Evolutionary conservation across 2,888 invertebrate genomes (phyloP).

Genomic region (Cataglyphis albicans): DNA sequence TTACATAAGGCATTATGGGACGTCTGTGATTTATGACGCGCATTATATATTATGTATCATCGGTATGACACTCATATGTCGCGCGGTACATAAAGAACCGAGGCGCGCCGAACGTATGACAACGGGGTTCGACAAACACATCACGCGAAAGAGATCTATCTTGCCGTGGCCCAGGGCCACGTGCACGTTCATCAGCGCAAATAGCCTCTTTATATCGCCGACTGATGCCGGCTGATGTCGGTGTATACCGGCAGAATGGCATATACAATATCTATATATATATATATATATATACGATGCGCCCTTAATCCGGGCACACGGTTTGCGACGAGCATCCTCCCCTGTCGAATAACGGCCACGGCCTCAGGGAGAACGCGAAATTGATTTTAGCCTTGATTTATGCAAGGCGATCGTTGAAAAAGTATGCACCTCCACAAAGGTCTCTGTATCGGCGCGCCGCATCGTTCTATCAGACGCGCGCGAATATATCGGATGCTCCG

Average conservation of each 20-base stretch:
- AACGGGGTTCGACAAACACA: slow-evolving; percentile 73
- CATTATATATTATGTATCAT: slow-evolving; percentile 42
- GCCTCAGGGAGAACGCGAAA: slow-evolving; percentile 70
- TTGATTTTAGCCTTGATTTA: slow-evolving; percentile 79
- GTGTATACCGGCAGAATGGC: slow-evolving; percentile 17
- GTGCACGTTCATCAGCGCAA: slow-evolving; percentile 77
- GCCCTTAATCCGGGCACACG: slow-evolving; percentile 31
- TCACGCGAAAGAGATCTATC: slow-evolving; percentile 78
- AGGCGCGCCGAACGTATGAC: slow-evolving; percentile 38
- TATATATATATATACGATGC: no score
- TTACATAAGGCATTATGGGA: slow-evolving; percentile 50
- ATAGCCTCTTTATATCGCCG: slow-evolving; percentile 67
- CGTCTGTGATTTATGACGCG: slow-evolving; percentile 40
- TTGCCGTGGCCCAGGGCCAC: slow-evolving; percentile 71
- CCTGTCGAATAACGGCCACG: slow-evolving; percentile 48
- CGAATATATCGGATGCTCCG: slow-evolving; percentile 18
- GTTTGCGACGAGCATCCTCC: slow-evolving; percentile 23
- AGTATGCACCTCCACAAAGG: slow-evolving; percentile 62
- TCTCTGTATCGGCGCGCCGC: slow-evolving; percentile 20
- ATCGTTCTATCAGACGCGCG: slow-evolving; percentile 1
- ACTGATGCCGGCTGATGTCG: slow-evolving; percentile 41
- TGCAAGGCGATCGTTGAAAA: slow-evolving; percentile 73
- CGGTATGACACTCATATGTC: slow-evolving; percentile 15
- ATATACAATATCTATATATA: background rate
- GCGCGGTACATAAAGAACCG: slow-evolving; percentile 36